A percentile compares a stretch with the other conserved stretches of the same genome.
Conservation (phyloP, 2,797 vertebrate species). For the Sebastes wilsoni region DNA sequence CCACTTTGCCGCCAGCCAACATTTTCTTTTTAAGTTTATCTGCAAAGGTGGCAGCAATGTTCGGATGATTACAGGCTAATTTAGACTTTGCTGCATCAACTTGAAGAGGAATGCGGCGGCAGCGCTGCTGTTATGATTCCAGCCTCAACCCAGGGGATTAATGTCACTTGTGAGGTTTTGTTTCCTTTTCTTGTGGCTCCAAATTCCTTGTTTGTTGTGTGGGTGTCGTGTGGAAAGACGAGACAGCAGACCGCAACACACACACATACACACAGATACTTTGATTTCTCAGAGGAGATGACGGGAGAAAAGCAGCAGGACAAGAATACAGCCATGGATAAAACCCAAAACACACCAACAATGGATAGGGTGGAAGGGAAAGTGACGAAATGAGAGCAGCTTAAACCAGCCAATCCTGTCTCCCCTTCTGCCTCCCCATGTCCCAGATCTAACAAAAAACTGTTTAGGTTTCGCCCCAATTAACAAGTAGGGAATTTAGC, state of each 20-base stretch:
- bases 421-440: conserved; percentile 6
- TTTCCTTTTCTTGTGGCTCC: conserved; percentile 14
- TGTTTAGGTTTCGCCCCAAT: conserved; percentile 60
- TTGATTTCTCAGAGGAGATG: conserved; percentile 33
- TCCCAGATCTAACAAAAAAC: conserved; percentile 60
- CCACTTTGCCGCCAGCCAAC: conserved; percentile 26
- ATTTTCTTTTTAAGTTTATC: conserved; percentile 44
- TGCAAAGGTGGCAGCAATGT: conserved; percentile 32
- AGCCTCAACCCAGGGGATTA: conserved; percentile 30
- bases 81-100: conserved; percentile 29
- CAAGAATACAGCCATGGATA: conserved; percentile 19
- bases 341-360: conserved; percentile 44
- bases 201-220: conserved; percentile 14
- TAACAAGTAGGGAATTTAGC: conserved; percentile 61
- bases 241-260: conserved; percentile 2
- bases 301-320: conserved; percentile 41
- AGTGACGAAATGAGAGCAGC: conserved; percentile 46
- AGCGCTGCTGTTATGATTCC: conserved; percentile 15
- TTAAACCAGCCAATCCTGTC: conserved; percentile 39
- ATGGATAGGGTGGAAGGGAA: conserved; percentile 18
- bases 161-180: conserved; percentile 37
- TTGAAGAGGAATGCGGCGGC: conserved; percentile 14
- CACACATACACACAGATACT: background rate
- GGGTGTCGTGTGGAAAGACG: conserved; percentile 16
- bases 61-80: conserved; percentile 45